A percentile compares a stretch with the other conserved stretches of the same genome.
Conservation (phyloP, 2,888 invertebrate genomes). For the Lycaena phlaeas region DNA sequence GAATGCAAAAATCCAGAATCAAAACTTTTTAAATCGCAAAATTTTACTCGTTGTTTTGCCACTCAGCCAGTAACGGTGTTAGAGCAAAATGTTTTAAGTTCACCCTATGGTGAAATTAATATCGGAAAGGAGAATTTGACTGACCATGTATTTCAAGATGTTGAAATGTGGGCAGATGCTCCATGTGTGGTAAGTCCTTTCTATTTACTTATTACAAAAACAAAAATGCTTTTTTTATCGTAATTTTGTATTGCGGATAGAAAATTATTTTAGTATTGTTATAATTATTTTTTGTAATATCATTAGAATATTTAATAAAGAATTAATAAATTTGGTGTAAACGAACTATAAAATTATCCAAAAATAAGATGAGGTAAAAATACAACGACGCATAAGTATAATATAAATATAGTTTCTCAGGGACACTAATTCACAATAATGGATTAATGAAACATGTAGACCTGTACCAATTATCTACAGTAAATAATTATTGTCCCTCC, state of each 20-base stretch:
- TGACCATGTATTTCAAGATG: slow-evolving; percentile 72
- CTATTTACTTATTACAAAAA: slow-evolving; percentile 7
- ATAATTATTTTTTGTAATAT: no score
- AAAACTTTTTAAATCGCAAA: slow-evolving; percentile 8
- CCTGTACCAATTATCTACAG: no score
- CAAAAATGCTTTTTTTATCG: background rate
- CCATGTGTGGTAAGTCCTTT: slow-evolving; percentile 75
- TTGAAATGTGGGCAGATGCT: slow-evolving; percentile 70
- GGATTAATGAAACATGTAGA: no score
- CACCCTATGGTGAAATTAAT: slow-evolving; percentile 64
- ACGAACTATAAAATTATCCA: no score
- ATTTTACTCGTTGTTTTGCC: slow-evolving; percentile 34
- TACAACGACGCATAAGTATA: no score
- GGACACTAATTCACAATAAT: no score
- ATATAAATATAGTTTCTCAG: no score
- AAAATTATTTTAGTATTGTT: background rate
- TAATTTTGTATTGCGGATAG: background rate
- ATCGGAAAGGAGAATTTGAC: slow-evolving; percentile 72
- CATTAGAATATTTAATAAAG: no score
- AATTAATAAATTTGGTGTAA: no score
- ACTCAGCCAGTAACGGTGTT: slow-evolving; percentile 44
- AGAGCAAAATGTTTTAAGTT: slow-evolving; percentile 43
- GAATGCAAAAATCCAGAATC: slow-evolving; percentile 28
- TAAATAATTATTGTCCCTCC: slow-evolving; percentile 28
- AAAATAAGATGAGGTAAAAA: no score